These are phyloP conservation scores for Neogale vison DNA, from an alignment of 2,113 vertebrate genomes.

Conservation along the genomic window DNA sequence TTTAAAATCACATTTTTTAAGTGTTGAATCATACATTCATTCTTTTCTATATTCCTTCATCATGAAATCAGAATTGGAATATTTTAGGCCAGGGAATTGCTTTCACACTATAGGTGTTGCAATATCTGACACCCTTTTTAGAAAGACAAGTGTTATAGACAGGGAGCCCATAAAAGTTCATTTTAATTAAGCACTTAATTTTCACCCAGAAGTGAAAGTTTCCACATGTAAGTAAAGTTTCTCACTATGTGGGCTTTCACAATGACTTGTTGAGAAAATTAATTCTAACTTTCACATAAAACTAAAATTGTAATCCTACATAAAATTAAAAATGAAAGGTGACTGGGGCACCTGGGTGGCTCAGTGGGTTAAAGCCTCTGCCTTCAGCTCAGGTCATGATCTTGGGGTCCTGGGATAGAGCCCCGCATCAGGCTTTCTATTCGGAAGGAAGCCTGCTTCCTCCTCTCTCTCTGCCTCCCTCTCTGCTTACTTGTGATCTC, in stretches of 20 bases:
- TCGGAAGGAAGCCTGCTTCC: too few relatives aligned
- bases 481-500: too few relatives aligned
- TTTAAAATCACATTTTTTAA: conserved; percentile 6
- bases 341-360: too few relatives aligned
- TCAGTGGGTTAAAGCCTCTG: too few relatives aligned
- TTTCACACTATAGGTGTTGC: conserved; percentile 12
- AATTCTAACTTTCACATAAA: background rate
- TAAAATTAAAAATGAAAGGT: conserved; percentile 33
- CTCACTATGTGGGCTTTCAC: background rate
- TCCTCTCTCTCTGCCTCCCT: too few relatives aligned
- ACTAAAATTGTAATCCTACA: background rate
- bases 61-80: background rate
- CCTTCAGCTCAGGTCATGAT: too few relatives aligned
- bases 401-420: too few relatives aligned
- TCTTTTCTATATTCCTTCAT: conserved; percentile 9
- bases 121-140: background rate
- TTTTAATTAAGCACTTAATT: conserved; percentile 56
- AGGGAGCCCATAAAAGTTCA: background rate
- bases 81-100: background rate
- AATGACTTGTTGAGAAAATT: background rate
- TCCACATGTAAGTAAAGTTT: background rate
- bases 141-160: conserved; percentile 20
- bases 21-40: background rate
- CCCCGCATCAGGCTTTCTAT: too few relatives aligned
- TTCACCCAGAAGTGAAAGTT: conserved; percentile 52